Evolutionary conservation across 2,797 vertebrate genomes (phyloP).

Genomic region (Xerus rutilus): DNA sequence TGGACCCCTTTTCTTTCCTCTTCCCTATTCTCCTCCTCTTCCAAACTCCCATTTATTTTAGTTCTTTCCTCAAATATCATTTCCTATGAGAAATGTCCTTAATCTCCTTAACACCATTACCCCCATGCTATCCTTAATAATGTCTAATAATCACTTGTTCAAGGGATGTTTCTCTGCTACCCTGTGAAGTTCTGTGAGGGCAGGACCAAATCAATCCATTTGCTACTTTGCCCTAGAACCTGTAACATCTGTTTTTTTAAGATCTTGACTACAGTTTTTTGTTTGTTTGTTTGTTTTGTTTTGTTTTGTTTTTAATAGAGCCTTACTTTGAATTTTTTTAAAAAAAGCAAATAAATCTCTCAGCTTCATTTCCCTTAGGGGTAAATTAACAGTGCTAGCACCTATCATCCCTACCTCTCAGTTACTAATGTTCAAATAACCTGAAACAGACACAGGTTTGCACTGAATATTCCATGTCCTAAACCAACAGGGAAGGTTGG

Average conservation of each 20-base stretch:
- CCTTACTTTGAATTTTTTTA: not conserved
- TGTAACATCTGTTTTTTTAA: not conserved
- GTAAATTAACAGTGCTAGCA: not conserved
- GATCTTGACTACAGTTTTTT: not conserved
- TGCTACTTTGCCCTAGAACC: not conserved
- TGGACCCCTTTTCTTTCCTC: not conserved
- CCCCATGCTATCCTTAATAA: not conserved
- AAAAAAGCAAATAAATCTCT: not conserved
- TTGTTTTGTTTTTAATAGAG: slow-evolving; percentile 25
- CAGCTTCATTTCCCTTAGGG: not conserved
- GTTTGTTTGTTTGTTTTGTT: too few relatives aligned
- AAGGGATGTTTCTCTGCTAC: not conserved
- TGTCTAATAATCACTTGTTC: not conserved
- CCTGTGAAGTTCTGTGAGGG: not conserved
- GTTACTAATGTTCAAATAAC: not conserved
- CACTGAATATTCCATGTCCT: not conserved
- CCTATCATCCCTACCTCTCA: not conserved
- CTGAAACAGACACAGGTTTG: not conserved
- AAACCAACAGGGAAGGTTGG: not conserved
- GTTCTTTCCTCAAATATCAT: not conserved
- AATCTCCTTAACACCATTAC: not conserved
- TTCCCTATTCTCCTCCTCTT: not conserved
- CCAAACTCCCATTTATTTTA: not conserved
- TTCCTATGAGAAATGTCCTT: not conserved
- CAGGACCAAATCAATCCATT: not conserved